Evolutionary conservation across 2,797 vertebrate genomes (phyloP).

Genomic region (Pseudomugil tenellus): DNA sequence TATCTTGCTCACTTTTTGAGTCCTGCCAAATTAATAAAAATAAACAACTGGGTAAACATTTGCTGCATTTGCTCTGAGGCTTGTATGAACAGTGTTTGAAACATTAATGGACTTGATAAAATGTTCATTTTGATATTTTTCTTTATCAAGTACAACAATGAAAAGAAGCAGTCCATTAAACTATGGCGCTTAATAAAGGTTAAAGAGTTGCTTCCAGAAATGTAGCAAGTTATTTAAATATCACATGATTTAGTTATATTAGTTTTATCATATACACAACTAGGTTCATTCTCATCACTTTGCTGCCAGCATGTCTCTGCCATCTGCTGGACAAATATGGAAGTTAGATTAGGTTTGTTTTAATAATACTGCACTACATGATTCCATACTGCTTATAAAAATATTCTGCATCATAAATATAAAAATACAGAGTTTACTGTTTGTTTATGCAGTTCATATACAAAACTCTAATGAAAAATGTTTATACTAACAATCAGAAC

Average conservation of each 20-base stretch:
- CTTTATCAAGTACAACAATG: slow-evolving; percentile 47
- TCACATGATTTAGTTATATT: slow-evolving; percentile 20
- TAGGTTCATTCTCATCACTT: slow-evolving; percentile 11
- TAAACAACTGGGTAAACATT: slow-evolving; percentile 64
- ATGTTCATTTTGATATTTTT: slow-evolving; percentile 51
- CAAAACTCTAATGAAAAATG: not conserved
- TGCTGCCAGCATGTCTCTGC: slow-evolving; percentile 48
- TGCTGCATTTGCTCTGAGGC: slow-evolving; percentile 66
- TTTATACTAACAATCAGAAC: too few relatives aligned
- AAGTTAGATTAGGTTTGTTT: slow-evolving; percentile 8
- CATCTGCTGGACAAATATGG: slow-evolving; percentile 67
- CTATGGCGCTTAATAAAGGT: slow-evolving; percentile 41
- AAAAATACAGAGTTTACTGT: too few relatives aligned
- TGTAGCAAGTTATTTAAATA: slow-evolving; percentile 20
- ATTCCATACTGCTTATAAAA: not conserved
- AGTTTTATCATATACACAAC: too few relatives aligned
- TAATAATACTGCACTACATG: not conserved
- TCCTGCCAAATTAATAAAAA: slow-evolving; percentile 67
- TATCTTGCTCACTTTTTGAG: slow-evolving; percentile 48
- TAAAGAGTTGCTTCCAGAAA: slow-evolving; percentile 27
- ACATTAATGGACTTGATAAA: slow-evolving; percentile 59
- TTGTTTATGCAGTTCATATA: not conserved
- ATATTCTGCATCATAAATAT: not conserved
- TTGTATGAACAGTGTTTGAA: slow-evolving; percentile 46
- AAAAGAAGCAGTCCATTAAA: slow-evolving; percentile 38